Base-by-base conservation (phyloP, 2,113 vertebrate genomes). In the Pteropus alecto region DNA sequence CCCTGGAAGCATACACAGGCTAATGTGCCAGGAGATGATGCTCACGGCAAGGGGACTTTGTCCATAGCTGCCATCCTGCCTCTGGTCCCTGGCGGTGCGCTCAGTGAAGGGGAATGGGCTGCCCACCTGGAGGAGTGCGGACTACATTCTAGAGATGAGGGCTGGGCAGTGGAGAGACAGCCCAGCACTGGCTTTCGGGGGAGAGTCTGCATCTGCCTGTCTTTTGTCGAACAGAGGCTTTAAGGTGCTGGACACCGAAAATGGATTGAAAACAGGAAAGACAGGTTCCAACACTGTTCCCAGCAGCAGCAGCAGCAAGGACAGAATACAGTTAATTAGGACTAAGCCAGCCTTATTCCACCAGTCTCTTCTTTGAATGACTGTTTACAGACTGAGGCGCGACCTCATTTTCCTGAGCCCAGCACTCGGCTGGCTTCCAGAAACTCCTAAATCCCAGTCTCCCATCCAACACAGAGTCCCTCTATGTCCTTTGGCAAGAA, bases 401-500 rank as follows among this genome's bases (percentile, higher is more conserved):
- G 30, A 73, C 56, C 41, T 95, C 73, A 86, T 84, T 96, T 96
- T 82, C 83, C 74, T 60, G 73, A 86, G 61, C 35, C 74, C 10
- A 88, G 60, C 58, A 92, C 28, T 38, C 60, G 79, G 79, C 60
- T 26, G 11, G 51, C 63, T 71, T 94, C 92, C 71, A 96, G 81
- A 81, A 95, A 88, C 82, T 94, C 61, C 43, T 61, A 43, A 87
- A 93, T 92, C 54, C 73, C 35, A 60, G 43, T 83, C 19, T 24
- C 38, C 22, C 33, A 51, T 54, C 48, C 38, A 89, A 54, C 35
- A n/a, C n/a, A 2, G 63, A 81, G 13, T 78, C 35, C 16, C 19
- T 94, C 87, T 94, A 7, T 54, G 60, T 93, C 71, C 83, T 96
- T 92, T 87, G 83, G 95, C 86, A 86, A 61, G 76, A 93, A 92